Evolutionary conservation across 2,797 vertebrate species (phyloP).

Genomic region (Propithecus perrieri): DNA sequence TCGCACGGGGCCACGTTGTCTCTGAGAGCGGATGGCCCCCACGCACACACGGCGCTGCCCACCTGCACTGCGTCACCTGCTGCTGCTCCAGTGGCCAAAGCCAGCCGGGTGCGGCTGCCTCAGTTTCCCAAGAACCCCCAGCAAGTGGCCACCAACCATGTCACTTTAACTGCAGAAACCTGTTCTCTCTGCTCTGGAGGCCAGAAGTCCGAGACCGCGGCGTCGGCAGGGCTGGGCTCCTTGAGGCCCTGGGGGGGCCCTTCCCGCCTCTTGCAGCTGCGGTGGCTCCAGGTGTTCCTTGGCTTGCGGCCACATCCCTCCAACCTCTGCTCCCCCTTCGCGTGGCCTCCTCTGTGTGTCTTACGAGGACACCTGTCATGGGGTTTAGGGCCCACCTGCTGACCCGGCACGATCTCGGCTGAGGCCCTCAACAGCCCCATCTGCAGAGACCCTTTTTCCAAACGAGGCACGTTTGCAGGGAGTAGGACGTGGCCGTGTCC

Average conservation of each 20-base stretch:
- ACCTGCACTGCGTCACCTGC: no score
- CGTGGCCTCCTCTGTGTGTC: neutral
- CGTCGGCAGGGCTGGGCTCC: neutral
- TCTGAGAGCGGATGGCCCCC: neutral
- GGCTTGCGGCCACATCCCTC: neutral
- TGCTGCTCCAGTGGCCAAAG: no score
- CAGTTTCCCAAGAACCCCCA: no score
- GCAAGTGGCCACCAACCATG: no score
- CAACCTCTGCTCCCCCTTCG: neutral
- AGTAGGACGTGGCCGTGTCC: neutral
- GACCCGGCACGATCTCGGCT: neutral
- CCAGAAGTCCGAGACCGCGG: neutral
- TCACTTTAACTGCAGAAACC: no score
- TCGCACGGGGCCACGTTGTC: neutral
- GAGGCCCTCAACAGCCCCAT: neutral
- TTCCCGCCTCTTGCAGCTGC: neutral
- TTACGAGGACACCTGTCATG: neutral
- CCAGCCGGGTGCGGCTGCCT: no score
- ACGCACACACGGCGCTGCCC: no score
- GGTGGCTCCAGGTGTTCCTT: neutral
- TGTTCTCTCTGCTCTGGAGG: no score
- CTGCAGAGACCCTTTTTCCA: neutral
- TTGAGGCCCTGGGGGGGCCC: neutral
- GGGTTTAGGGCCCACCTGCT: neutral
- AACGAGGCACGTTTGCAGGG: neutral